Evolutionary conservation across 2,888 invertebrate species (phyloP).

Genomic region (Dimorphilus gyrociliatus): DNA sequence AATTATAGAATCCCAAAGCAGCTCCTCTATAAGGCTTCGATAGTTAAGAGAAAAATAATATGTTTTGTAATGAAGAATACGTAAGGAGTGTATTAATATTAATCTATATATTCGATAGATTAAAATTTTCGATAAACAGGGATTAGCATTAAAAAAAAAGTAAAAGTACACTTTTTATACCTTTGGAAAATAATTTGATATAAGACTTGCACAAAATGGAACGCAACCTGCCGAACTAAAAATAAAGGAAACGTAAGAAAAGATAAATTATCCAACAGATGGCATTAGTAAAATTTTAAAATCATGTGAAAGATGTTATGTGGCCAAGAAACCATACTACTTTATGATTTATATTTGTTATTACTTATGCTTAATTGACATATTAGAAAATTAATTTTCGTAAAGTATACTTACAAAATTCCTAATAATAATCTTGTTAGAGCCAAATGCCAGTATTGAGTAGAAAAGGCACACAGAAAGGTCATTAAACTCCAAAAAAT

Average conservation of each 20-base stretch:
- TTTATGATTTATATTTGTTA: neutral
- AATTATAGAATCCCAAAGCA: slow-evolving; percentile 9
- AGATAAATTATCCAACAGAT: too few species aligned
- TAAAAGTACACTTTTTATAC: too few species aligned
- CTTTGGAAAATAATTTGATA: slow-evolving; percentile 6
- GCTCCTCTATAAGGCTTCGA: slow-evolving; percentile 5
- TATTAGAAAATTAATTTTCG: neutral
- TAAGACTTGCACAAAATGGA: slow-evolving; percentile 8
- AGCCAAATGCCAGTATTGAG: slow-evolving; percentile 8
- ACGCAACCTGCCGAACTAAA: slow-evolving; percentile 9
- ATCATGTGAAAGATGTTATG: too few species aligned
- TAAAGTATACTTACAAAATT: slow-evolving; percentile 6
- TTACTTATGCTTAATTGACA: neutral
- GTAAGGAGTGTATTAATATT: too few species aligned
- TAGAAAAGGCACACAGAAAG: slow-evolving; percentile 6
- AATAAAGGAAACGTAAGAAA: too few species aligned
- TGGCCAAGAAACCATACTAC: neutral
- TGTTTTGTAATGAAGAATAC: too few species aligned
- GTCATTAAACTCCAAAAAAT: slow-evolving; percentile 8
- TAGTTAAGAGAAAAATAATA: too few species aligned
- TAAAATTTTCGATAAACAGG: too few species aligned
- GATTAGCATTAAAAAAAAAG: too few species aligned
- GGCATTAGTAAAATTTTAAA: too few species aligned
- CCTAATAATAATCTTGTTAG: slow-evolving; percentile 7
- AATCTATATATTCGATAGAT: too few species aligned